A percentile compares a stretch with the other conserved stretches of the same genome.
These are phyloP conservation scores for Diarsia rubi DNA, from an alignment of 2,888 invertebrate genomes.

Conservation along the genomic window DNA sequence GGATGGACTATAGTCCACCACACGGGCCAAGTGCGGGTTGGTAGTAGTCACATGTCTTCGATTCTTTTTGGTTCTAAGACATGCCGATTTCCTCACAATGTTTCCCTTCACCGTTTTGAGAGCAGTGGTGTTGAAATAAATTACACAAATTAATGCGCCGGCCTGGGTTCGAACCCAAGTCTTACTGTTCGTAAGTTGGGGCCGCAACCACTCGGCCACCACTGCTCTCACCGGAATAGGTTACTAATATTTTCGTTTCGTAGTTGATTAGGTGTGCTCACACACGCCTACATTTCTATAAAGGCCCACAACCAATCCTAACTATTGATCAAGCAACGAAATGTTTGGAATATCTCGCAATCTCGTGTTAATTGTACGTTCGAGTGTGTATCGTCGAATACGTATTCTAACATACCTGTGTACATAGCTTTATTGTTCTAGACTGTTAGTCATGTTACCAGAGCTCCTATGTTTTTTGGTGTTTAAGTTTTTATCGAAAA, in stretches of 20 bases:
- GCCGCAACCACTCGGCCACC: no score
- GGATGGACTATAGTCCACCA: no score
- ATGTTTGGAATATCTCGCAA: slow-evolving; percentile 10
- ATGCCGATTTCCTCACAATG: no score
- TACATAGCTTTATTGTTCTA: slow-evolving; percentile 10
- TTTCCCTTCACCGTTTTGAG: no score
- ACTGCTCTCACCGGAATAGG: neutral
- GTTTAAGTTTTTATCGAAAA: no score
- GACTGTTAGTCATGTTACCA: slow-evolving; percentile 34
- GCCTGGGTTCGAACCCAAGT: no score
- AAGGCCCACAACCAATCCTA: neutral
- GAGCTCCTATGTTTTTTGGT: neutral
- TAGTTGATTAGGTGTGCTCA: neutral
- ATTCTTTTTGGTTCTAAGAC: no score
- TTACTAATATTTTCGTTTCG: neutral
- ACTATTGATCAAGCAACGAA: neutral
- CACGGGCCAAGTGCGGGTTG: no score
- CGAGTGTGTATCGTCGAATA: neutral
- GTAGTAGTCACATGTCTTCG: no score
- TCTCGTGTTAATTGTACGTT: slow-evolving; percentile 1
- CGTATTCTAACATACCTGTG: neutral
- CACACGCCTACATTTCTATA: neutral
- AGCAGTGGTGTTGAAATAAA: no score
- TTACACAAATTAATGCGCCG: no score
- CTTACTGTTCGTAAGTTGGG: no score